These are phyloP conservation scores for Podarcis muralis DNA, from an alignment of 2,113 vertebrate genomes.

Conservation along the genomic window DNA sequence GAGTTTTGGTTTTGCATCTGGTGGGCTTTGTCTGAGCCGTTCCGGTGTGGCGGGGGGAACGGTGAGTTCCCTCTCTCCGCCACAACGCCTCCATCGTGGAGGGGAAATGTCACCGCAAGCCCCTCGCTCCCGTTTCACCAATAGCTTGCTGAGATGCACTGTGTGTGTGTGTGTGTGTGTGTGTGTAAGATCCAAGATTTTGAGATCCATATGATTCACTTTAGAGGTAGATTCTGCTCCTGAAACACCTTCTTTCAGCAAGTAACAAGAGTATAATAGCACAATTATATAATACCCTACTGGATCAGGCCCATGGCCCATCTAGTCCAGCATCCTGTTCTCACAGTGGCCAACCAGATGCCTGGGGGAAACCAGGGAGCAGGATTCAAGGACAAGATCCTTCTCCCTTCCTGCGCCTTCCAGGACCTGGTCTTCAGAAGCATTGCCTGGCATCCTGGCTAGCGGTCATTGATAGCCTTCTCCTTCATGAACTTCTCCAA, in stretches of 20 bases:
- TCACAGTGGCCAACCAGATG: no score
- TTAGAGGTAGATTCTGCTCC: accelerated
- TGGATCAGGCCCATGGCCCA: no score
- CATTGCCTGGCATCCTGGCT: no score
- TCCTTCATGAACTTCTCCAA: no score
- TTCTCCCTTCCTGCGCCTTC: no score
- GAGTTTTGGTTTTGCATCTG: background rate
- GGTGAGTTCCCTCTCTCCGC: no score
- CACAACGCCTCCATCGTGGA: background rate
- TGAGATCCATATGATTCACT: background rate
- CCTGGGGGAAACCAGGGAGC: no score
- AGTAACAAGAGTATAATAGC: background rate
- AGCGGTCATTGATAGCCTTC: no score
- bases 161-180: accelerated
- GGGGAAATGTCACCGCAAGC: background rate
- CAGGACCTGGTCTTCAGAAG: no score
- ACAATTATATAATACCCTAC: no score
- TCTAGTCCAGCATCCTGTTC: no score
- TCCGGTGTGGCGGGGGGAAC: background rate
- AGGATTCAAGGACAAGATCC: no score
- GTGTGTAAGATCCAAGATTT: background rate
- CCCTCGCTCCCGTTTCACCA: accelerated
- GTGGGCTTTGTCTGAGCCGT: background rate
- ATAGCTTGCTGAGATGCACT: background rate
- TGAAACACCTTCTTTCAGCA: accelerated